Conservation (phyloP, 2,113 vertebrate genomes). For the Pipra filicauda region DNA sequence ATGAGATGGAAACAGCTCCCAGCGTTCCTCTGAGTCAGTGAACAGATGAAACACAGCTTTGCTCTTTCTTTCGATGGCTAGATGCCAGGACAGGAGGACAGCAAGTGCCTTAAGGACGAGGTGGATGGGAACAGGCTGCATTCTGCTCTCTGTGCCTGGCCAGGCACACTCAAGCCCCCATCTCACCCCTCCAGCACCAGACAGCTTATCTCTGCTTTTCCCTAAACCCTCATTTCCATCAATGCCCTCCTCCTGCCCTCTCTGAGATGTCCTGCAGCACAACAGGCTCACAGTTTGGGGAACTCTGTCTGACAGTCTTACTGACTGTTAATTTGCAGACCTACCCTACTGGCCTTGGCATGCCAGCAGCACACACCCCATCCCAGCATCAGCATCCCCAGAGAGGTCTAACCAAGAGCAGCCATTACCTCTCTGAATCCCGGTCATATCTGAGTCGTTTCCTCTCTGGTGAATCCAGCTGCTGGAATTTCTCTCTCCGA, state of each 20-base stretch:
- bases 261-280: neutral
- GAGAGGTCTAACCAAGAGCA: neutral
- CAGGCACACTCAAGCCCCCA: neutral
- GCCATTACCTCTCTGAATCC: constrained; percentile 71
- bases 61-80: constrained; percentile 45
- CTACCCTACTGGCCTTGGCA: neutral
- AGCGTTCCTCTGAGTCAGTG: constrained; percentile 25
- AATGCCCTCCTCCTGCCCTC: too few relatives aligned
- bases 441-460: constrained; percentile 72
- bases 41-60: constrained; percentile 56
- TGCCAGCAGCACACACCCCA: neutral
- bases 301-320: neutral
- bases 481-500: constrained; percentile 73
- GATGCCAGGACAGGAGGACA: constrained; percentile 46
- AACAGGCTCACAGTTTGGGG: neutral
- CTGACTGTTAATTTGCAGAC: neutral
- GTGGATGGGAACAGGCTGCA: neutral
- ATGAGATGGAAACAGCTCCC: constrained; percentile 27
- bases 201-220: neutral
- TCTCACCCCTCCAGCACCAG: neutral
- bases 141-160: neutral
- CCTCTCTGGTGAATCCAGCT: constrained; percentile 77
- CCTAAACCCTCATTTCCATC: neutral
- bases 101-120: constrained; percentile 1
- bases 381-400: neutral